Conservation (phyloP, 2,113 vertebrate genomes). For the Prionailurus bengalensis region DNA sequence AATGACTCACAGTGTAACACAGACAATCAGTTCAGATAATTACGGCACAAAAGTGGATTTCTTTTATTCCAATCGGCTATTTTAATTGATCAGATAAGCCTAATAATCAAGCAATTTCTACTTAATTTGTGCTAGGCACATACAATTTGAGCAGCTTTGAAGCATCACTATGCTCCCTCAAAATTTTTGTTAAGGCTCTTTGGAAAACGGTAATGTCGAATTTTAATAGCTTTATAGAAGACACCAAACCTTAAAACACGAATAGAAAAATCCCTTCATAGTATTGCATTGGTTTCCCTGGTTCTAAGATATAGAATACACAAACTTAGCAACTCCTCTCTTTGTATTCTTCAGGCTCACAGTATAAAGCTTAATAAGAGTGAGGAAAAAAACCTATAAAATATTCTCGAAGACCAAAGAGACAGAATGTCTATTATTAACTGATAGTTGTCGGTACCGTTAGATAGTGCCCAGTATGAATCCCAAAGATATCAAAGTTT, state of each 20-base stretch:
- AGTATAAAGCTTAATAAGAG: not conserved
- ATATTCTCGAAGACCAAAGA: not conserved
- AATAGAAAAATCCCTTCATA: not conserved
- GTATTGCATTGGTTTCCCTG: not conserved
- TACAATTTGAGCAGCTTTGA: conserved; percentile 53
- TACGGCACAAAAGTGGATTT: conserved; percentile 38
- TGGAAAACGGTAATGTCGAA: conserved; percentile 22
- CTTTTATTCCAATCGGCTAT: conserved; percentile 55
- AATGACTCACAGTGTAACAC: conserved; percentile 39
- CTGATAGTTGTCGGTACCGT: not conserved
- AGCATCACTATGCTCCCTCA: conserved; percentile 47
- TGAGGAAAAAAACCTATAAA: not conserved
- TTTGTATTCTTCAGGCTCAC: not conserved
- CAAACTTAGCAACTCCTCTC: not conserved
- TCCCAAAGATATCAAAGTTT: not conserved
- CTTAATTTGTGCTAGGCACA: conserved; percentile 56
- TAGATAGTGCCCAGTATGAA: not conserved
- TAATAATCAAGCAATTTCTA: conserved; percentile 63
- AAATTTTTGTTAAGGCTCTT: conserved; percentile 49
- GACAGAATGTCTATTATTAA: conserved; percentile 4
- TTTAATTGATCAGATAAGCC: conserved; percentile 71
- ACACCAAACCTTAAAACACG: not conserved
- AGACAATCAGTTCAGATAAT: conserved; percentile 57
- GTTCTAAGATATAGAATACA: not conserved
- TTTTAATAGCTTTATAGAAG: conserved; percentile 36